Evolutionary conservation across 2,888 invertebrate species (phyloP), one percentile per base, ranked within the genome.

Genomic region (Apoderus coryli): DNA sequence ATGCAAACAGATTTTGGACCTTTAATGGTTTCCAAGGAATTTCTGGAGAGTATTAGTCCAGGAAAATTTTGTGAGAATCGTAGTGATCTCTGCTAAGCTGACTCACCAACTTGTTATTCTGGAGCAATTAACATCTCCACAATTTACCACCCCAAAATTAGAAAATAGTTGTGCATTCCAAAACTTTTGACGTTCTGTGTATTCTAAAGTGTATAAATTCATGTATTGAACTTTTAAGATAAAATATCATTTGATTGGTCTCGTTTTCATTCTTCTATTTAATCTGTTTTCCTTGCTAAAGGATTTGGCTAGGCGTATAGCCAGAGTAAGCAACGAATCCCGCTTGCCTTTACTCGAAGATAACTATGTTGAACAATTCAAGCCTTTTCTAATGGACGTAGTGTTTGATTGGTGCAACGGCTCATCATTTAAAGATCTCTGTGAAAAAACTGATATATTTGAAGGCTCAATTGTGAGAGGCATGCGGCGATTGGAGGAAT

Each of bases 321-420:
- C 92, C 0, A 84, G 82, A 55, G 76, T 88, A 10, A 81, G 82
- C 2, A 70, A 69, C 6, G 86, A 88, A 49, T 76, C 80, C 4
- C 82, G 85, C 49, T 67, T 98, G 43, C 80, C 84, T 7, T 51
- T 95, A 9, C 85, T 92, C 43, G 92, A 90, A 53, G 89, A 92
- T 41, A 60, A 63, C 0, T 98, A 98, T 56, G 84, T 95, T 4
- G 78, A 84, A 41, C 76, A 76, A 50, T 96, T 98, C 56, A 86
- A 84, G 52, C 90, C 92, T 3, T 88, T 76, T 50, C 68, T 99
- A 31, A 98, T 98, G 95, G 95, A 96, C 56, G 84, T 98, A 1
- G 92, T 98, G 16, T 75, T 82, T 47, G 72, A 86, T 2, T 99
- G 98, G 98, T 82, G 89, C 47, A 86, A 86, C 50, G 98, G 98